These are phyloP conservation scores for Halcyon badia DNA, from an alignment of 2,797 vertebrate genomes.

Conservation along the genomic window DNA sequence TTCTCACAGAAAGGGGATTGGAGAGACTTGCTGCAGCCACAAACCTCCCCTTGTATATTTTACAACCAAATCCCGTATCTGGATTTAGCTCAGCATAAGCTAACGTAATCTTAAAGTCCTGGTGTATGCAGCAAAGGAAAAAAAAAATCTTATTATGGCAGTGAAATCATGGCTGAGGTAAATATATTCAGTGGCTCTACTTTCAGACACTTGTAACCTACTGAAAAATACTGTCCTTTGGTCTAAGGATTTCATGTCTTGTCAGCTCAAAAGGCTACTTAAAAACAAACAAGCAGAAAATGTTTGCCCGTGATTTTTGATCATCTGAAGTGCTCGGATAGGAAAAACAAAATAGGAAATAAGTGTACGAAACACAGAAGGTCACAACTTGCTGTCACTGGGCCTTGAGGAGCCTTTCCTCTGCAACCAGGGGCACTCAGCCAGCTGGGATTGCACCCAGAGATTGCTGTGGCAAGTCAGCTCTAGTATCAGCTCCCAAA, in stretches of 20 bases:
- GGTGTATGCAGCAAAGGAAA: conserved; percentile 38
- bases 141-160: conserved; percentile 45
- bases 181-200: background rate
- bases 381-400: background rate
- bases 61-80: conserved; percentile 22
- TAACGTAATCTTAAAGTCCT: conserved; percentile 58
- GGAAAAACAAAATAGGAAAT: conserved; percentile 12
- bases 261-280: background rate
- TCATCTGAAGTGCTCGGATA: background rate
- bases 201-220: background rate
- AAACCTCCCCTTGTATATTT: conserved; percentile 43
- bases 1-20: conserved; percentile 4
- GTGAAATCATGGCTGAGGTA: conserved; percentile 29
- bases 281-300: background rate
- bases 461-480: background rate
- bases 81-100: conserved; percentile 50
- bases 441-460: too few species aligned
- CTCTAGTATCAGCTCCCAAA: background rate
- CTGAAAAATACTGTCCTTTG: conserved; percentile 37
- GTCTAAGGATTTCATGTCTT: conserved; percentile 42
- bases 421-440: background rate
- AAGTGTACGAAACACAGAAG: background rate
- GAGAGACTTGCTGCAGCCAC: conserved; percentile 17
- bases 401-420: background rate
- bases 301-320: background rate